Conservation (phyloP, 2,113 vertebrate genomes). For the Nycticebus coucang region DNA sequence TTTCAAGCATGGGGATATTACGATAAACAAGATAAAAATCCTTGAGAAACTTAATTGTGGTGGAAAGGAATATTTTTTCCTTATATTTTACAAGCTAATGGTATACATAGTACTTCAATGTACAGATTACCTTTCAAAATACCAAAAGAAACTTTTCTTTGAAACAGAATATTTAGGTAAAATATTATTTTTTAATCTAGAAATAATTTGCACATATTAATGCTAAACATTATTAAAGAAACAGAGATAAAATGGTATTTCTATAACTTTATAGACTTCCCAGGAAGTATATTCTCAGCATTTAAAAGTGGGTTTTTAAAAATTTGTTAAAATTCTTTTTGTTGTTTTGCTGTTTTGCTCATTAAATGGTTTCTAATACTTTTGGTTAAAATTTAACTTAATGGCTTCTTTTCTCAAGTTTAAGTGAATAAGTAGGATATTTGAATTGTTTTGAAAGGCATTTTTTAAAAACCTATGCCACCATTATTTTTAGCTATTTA, state of each 20-base stretch:
- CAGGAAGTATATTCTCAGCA: constrained; percentile 19
- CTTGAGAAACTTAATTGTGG: constrained; percentile 43
- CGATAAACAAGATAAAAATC: constrained; percentile 5
- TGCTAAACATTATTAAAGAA: constrained; percentile 4
- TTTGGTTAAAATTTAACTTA: constrained; percentile 40
- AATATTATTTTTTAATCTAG: neutral
- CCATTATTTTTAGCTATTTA: constrained; percentile 39
- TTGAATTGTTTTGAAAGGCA: neutral
- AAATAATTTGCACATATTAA: constrained; percentile 22
- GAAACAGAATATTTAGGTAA: constrained; percentile 16
- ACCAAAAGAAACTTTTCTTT: constrained; percentile 37
- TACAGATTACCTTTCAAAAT: constrained; percentile 13
- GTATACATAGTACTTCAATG: neutral
- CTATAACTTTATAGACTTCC: neutral
- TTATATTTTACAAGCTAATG: neutral
- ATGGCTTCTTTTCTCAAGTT: neutral
- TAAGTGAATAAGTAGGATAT: constrained; percentile 14
- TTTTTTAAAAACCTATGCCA: constrained; percentile 40
- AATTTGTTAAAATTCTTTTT: constrained; percentile 7
- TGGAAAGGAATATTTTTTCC: neutral
- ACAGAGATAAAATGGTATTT: neutral
- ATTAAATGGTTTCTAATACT: neutral
- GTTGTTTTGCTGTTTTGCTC: neutral
- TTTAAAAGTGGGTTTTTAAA: neutral
- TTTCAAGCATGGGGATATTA: neutral